Conservation (phyloP, 2,113 vertebrate species). For the Pteruthius melanotis region DNA sequence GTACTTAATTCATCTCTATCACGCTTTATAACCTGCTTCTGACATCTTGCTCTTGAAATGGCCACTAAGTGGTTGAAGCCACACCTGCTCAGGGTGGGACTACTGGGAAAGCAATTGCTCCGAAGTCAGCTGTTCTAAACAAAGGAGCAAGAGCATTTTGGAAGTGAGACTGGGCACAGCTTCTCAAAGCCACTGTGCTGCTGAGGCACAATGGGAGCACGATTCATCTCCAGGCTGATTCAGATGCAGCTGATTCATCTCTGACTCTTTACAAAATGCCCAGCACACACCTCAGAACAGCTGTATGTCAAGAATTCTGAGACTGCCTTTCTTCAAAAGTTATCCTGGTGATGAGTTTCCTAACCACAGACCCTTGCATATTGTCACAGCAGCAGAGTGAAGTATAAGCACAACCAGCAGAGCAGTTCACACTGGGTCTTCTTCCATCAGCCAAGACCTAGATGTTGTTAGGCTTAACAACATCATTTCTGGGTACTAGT, state of each 20-base stretch:
- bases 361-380: background rate
- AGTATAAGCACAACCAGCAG: background rate
- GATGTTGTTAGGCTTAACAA: background rate
- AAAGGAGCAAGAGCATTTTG: background rate
- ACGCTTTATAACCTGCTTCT: background rate
- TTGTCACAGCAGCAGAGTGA: background rate
- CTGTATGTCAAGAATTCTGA: background rate
- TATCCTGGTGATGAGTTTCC: background rate
- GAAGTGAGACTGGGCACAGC: background rate
- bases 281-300: background rate
- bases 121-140: background rate
- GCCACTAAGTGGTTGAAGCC: background rate
- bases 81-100: background rate
- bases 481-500: background rate
- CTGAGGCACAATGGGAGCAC: rapidly evolving
- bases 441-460: background rate
- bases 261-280: rapidly evolving
- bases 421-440: background rate
- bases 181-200: background rate
- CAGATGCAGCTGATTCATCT: background rate
- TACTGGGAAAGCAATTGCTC: background rate
- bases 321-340: background rate
- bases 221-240: background rate
- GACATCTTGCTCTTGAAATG: background rate
- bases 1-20: background rate